Evolutionary conservation across 1,140 invertebrate species (phyloP).

Genomic region (Caenorhabditis tropicalis): DNA sequence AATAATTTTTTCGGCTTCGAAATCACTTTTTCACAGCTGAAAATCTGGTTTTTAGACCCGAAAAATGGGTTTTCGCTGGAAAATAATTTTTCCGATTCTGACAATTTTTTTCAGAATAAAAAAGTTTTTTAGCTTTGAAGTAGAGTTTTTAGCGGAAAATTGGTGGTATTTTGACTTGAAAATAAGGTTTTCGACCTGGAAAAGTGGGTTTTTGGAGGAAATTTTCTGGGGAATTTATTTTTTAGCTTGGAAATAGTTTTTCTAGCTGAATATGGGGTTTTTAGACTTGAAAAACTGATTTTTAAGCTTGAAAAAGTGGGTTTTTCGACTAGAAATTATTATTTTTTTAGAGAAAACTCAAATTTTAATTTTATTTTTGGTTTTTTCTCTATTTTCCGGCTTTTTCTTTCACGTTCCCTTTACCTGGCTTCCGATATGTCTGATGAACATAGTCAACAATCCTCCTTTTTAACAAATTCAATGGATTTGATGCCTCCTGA

Average conservation of each 20-base stretch:
- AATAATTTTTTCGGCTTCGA: not conserved
- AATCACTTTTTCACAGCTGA: not conserved
- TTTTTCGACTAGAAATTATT: no score
- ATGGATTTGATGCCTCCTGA: conserved; percentile 60
- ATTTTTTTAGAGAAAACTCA: not conserved
- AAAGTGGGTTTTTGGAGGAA: no score
- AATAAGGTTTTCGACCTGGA: not conserved
- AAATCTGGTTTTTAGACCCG: not conserved
- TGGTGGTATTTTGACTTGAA: not conserved
- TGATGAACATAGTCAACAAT: conserved; percentile 63
- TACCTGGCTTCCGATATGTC: conserved; percentile 60
- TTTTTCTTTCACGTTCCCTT: not conserved
- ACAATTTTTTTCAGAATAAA: not conserved
- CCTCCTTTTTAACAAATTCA: conserved; percentile 64
- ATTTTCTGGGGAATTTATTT: no score
- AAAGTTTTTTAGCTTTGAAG: not conserved
- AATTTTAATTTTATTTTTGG: not conserved
- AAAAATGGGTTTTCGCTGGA: not conserved
- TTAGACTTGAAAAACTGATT: no score
- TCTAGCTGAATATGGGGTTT: no score
- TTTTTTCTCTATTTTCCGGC: not conserved
- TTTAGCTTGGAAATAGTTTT: no score
- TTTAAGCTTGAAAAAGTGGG: no score
- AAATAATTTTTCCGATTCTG: not conserved
- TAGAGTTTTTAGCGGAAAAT: not conserved